phyloP scores from a whole-genome alignment of 2,888 invertebrate species.

The Romanomermis culicivorax region DNA sequence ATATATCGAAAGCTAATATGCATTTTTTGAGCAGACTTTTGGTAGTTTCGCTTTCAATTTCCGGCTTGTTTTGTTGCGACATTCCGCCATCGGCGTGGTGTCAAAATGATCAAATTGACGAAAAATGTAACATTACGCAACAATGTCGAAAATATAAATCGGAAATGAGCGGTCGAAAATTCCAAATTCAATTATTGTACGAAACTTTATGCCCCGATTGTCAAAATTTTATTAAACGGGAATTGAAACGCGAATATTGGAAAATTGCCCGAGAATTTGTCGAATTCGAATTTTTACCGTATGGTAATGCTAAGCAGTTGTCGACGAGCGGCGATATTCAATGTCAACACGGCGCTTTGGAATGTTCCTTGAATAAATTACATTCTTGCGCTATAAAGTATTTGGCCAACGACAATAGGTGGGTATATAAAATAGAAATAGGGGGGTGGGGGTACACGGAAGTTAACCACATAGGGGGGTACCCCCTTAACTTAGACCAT shows the following conservation, averaged over 20 bases:
- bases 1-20: too few species aligned
- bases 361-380: conserved; percentile 4
- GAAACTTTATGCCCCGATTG: conserved; percentile 10
- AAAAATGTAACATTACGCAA: neutral
- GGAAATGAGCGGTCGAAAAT: neutral
- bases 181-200: conserved; percentile 6
- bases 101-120: neutral
- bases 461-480: too few species aligned
- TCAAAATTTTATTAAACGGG: conserved; percentile 2
- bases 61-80: too few species aligned
- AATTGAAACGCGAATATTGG: conserved; percentile 15
- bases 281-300: conserved; percentile 23
- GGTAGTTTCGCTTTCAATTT: too few species aligned
- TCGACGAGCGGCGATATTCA: too few species aligned
- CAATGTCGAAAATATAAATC: conserved; percentile 3
- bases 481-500: too few species aligned
- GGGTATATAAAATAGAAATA: too few species aligned
- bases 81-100: conserved; percentile 6
- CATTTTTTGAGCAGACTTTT: too few species aligned
- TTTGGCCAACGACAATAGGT: neutral
- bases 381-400: conserved; percentile 1
- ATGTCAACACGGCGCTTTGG: conserved; percentile 7
- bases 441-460: too few species aligned
- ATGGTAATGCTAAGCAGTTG: conserved; percentile 26
- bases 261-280: conserved; percentile 18